phyloP scores from a whole-genome alignment of 2,113 vertebrate genomes.

The Platycercus adscitus region DNA sequence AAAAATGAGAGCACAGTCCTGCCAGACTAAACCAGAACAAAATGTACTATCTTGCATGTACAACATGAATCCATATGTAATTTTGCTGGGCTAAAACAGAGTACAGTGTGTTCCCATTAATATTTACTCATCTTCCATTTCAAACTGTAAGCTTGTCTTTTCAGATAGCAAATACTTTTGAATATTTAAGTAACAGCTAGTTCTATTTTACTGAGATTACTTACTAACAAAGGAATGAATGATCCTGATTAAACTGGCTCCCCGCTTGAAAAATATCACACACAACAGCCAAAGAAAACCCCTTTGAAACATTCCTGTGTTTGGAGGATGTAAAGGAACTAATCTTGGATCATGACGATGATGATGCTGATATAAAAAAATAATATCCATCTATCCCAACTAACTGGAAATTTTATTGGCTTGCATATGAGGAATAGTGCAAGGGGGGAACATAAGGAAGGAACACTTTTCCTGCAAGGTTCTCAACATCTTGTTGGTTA shows the following conservation, averaged over 20 bases:
- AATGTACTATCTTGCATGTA: background rate
- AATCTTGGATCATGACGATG: background rate
- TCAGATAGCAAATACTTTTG: slow-evolving; percentile 64
- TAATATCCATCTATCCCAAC: background rate
- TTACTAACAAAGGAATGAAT: slow-evolving; percentile 77
- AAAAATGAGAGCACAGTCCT: slow-evolving; percentile 6
- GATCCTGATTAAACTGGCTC: slow-evolving; percentile 61
- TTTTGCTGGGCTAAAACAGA: background rate
- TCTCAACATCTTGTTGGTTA: background rate
- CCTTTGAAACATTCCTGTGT: slow-evolving; percentile 37
- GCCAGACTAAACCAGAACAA: slow-evolving; percentile 47
- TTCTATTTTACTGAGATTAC: slow-evolving; percentile 70
- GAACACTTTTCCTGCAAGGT: background rate
- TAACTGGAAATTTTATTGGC: background rate
- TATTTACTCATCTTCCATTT: slow-evolving; percentile 50
- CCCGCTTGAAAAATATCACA: slow-evolving; percentile 51
- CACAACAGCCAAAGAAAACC: slow-evolving; percentile 64
- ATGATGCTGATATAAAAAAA: slow-evolving; percentile 33
- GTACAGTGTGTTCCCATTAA: slow-evolving; percentile 47
- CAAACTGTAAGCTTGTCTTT: slow-evolving; percentile 43
- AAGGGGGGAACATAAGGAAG: background rate
- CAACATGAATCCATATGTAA: background rate
- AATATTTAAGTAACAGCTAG: slow-evolving; percentile 66
- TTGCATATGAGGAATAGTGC: background rate
- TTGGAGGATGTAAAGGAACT: slow-evolving; percentile 19